phyloP scores from a whole-genome alignment of 2,113 vertebrate species.

The Nipponia nippon region DNA sequence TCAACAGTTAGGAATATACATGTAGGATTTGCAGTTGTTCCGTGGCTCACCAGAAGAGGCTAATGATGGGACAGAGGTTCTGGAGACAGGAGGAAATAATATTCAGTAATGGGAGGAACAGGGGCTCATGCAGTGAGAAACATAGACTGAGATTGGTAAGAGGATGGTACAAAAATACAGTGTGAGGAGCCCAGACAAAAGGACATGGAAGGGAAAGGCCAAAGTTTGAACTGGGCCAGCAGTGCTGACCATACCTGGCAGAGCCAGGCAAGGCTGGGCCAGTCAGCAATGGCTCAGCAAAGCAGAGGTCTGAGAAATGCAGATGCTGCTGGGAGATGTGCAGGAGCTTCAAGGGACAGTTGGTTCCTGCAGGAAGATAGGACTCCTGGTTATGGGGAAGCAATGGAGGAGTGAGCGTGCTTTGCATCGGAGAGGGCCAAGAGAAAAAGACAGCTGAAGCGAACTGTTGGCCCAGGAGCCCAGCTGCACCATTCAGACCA shows the following conservation, averaged over 20 bases:
- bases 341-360: background rate
- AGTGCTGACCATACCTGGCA: background rate
- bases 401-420: background rate
- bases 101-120: background rate
- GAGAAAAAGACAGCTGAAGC: background rate
- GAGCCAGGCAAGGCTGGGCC: background rate
- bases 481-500: rapidly evolving
- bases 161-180: background rate
- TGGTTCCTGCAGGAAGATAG: background rate
- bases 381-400: background rate
- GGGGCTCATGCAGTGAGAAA: background rate
- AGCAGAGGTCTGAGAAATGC: background rate
- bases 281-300: background rate
- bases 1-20: background rate
- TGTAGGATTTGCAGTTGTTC: background rate
- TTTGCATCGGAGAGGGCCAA: background rate
- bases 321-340: background rate
- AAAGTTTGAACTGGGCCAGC: background rate
- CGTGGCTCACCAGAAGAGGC: rapidly evolving
- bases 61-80: background rate
- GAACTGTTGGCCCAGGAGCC: background rate
- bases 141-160: background rate
- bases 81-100: background rate
- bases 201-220: background rate
- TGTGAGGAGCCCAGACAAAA: background rate